These are phyloP conservation scores for Protosalanx chinensis DNA, from an alignment of 2,797 vertebrate species.

Conservation along the genomic window DNA sequence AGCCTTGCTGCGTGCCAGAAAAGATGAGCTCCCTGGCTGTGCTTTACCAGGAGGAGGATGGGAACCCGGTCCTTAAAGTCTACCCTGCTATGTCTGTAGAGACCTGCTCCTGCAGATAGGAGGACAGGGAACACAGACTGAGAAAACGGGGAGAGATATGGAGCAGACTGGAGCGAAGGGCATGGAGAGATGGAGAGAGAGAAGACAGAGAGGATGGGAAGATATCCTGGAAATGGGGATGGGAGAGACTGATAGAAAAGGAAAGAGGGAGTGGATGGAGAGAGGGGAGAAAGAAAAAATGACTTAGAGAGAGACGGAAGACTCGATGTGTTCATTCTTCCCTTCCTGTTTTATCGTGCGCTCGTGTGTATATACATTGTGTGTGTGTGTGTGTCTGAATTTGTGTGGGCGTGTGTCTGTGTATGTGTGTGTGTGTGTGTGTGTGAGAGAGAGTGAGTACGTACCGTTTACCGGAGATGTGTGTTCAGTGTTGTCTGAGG, in stretches of 20 bases:
- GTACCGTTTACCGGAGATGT: not conserved
- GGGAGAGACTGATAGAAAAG: not conserved
- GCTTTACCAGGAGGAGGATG: constrained; percentile 86
- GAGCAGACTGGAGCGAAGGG: constrained; percentile 9
- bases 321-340: not conserved
- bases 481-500: no score
- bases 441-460: constrained; percentile 18
- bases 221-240: constrained; percentile 24
- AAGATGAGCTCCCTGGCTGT: constrained; percentile 89
- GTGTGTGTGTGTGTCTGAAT: not conserved
- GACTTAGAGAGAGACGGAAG: not conserved
- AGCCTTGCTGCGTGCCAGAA: constrained; percentile 92
- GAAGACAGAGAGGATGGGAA: not conserved
- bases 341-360: not conserved
- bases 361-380: not conserved
- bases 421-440: not conserved
- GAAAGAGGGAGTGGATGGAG: not conserved
- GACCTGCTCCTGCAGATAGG: constrained; percentile 89
- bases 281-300: not conserved
- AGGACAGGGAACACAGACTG: not conserved
- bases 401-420: not conserved
- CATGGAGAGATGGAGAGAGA: not conserved
- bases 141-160: constrained; percentile 27
- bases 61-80: constrained; percentile 87
- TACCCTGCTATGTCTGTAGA: constrained; percentile 94